Percentiles rank a stretch among this genome's conserved stretches.
phyloP scores from a whole-genome alignment of 2,113 vertebrate genomes.

The Carlito syrichta region DNA sequence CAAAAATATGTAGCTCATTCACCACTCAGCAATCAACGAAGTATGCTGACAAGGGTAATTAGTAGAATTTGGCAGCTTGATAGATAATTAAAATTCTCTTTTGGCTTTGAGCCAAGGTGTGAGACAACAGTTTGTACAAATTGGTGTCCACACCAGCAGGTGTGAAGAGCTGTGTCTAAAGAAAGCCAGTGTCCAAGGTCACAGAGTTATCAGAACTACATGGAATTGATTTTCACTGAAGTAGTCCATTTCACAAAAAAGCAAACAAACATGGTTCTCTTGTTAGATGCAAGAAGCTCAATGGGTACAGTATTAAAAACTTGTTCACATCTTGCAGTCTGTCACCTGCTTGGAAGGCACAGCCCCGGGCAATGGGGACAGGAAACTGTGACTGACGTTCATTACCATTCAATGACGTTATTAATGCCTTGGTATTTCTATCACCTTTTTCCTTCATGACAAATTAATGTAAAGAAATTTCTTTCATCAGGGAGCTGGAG shows the following conservation, averaged over 20 bases:
- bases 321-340: not conserved
- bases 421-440: not conserved
- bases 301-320: not conserved
- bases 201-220: not conserved
- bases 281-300: not conserved
- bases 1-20: not conserved
- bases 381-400: not conserved
- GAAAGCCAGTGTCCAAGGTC: not conserved
- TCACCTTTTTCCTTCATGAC: not conserved
- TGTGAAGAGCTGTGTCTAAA: not conserved
- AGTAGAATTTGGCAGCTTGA: slow-evolving; percentile 40
- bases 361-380: not conserved
- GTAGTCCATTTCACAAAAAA: not conserved
- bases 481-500: not conserved
- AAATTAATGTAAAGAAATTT: not conserved
- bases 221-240: not conserved
- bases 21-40: not conserved
- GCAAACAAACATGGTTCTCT: not conserved
- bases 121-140: not conserved
- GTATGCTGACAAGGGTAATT: not conserved
- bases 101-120: not conserved
- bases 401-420: not conserved
- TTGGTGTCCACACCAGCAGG: not conserved
- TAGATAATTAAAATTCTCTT: slow-evolving; percentile 19
- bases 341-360: not conserved